Evolutionary conservation across 2,797 vertebrate genomes (phyloP).

Genomic region (Rhadinocentrus ornatus): DNA sequence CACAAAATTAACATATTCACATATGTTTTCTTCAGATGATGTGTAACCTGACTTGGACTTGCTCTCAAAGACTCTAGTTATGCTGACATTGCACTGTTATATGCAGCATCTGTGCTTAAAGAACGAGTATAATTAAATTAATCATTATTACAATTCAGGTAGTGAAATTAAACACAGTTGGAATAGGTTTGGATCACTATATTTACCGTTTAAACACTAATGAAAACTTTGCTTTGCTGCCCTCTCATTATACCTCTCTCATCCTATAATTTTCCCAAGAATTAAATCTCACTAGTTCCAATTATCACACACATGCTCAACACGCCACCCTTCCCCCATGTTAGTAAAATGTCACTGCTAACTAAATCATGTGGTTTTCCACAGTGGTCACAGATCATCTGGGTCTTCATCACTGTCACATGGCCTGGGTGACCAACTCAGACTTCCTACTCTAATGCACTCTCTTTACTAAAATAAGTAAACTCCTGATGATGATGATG

Average conservation of each 20-base stretch:
- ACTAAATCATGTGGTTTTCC: constrained; percentile 30
- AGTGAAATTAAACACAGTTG: constrained; percentile 25
- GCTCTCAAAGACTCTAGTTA: background rate
- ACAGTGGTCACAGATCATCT: constrained; percentile 35
- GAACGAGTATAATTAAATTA: constrained; percentile 19
- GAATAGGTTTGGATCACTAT: constrained; percentile 30
- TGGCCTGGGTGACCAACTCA: constrained; percentile 23
- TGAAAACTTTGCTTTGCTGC: constrained; percentile 32
- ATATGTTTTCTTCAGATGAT: background rate
- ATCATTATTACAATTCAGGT: constrained; percentile 25
- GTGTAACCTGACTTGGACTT: background rate
- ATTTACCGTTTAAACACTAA: constrained; percentile 46
- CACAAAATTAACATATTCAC: background rate
- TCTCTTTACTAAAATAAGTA: constrained; percentile 21
- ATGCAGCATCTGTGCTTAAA: background rate
- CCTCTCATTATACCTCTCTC: constrained; percentile 60
- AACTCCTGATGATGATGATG: constrained; percentile 5
- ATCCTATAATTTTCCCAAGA: constrained; percentile 55
- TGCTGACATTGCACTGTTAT: background rate
- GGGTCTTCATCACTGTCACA: constrained; percentile 23
- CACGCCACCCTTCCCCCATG: background rate
- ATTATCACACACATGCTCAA: constrained; percentile 5
- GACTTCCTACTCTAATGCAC: constrained; percentile 17
- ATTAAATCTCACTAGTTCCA: constrained; percentile 49
- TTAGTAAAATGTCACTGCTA: constrained; percentile 29